Base-by-base conservation (phyloP, 2,113 vertebrate genomes). In the Psettodes erumei region DNA sequence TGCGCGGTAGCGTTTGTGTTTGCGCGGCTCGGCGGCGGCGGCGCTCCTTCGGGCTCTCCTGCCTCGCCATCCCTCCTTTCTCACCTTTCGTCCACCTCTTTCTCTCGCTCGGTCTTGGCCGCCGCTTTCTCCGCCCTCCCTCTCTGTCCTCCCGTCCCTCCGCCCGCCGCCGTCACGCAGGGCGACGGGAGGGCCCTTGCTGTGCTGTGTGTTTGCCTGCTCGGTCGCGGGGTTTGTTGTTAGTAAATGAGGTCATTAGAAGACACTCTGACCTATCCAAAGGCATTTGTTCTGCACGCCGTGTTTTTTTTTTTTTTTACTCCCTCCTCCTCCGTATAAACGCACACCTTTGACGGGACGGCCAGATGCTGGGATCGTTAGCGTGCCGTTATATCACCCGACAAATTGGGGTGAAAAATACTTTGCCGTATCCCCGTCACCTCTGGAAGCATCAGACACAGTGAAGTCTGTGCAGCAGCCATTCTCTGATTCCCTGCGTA, bases 221-320 rank as follows among this genome's bases (percentile, higher is more conserved):
- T 72, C 65, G 85, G 79, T 83, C 83, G 43, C 79, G 68, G 80
- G 70, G 73, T 90, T 82, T 82, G 77, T 85, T 88, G 82, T 81
- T 62, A 19, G 78, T 86, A 84, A 90, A 89, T 89, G 77, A 90
- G 89, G 88, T 83, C 90, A 81, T 85, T 89, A 86, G 82, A 89
- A 91, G 87, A 87, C 86, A 90, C 78, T 85, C 72, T 92, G 87
- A 91, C 87, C 85, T 86, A 77, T 89, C 86, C 89, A 84, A 91
- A 82, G 90, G 87, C 90, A 85, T 86, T 86, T 87, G 82, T 85
- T 82, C 77, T 62, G 69, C 75, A 58, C 35, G 50, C 71, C 70
- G 69, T 75, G 48, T 73, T 82, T 77, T 62, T 71, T n/a, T 75
- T 48, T 73, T 82, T 77, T 66, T 68, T 51, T n/a, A 47, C 23